Evolutionary conservation across 1,140 invertebrate species (phyloP), one percentile per base, ranked within the genome.

Genomic region (Drosophila ananassae): DNA sequence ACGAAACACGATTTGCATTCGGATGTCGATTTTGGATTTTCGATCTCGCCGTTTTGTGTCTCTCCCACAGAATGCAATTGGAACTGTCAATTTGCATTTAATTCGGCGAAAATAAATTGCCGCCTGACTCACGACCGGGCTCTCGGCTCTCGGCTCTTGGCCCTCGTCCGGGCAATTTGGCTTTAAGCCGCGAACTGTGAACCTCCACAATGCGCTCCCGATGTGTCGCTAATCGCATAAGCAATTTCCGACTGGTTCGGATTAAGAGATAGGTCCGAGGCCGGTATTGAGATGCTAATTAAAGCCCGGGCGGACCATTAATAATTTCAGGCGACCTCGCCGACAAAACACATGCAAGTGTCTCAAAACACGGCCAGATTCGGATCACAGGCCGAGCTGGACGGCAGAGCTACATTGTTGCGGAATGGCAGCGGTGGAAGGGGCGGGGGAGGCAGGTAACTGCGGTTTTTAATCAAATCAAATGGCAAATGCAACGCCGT

Each of bases 71-170:
- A 85, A 77, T 85, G 82, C 83, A 85, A 85, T 85, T 87, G 78
- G 82, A 85, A 82, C 82, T 85, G 82, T 85, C 82, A 85, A 87
- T 85, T 85, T 85, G 82, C 82, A 85, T 85, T 85, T 87, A 85
- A 85, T 85, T 85, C 82, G 82, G 82, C 83, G 79, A 79, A 89
- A 85, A 82, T 89, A 85, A 85, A 85, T 89, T 85, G 83, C 71
- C 62, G 75, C 77, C 83, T 85, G 83, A 85, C 82, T 85, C 78
- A 85, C 82, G 82, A 85, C 56, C 78, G 72, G 72, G 55, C 80
- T 83, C 6, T 57, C 64, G 59, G 73, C 68, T 28, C 2, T 25
- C 25, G 25, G 55, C 80, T 78, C 4, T 57, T 51, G 59, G 73
- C 68, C 62, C 4, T 57, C 64, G 59, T 67, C 68, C 62, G 47